These are phyloP conservation scores for Numida meleagris DNA, from an alignment of 2,113 vertebrate genomes.

Conservation along the genomic window DNA sequence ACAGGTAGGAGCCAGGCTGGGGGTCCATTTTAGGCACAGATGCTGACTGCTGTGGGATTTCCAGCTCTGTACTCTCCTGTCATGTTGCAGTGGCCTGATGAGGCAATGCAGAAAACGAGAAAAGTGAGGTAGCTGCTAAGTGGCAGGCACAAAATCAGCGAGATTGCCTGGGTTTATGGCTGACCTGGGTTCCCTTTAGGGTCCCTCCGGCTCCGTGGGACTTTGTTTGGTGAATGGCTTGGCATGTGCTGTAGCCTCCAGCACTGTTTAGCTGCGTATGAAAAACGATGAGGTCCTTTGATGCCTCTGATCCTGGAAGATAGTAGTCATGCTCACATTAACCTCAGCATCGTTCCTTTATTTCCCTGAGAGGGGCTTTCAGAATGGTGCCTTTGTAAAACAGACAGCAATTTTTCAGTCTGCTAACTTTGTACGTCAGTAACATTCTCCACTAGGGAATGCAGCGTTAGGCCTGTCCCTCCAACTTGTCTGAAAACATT, in stretches of 20 bases:
- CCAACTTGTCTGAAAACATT: conserved; percentile 41
- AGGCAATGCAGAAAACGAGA: background rate
- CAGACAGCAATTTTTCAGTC: conserved; percentile 56
- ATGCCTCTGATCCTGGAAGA: conserved; percentile 16
- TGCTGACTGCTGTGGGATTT: background rate
- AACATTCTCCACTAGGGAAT: conserved; percentile 6
- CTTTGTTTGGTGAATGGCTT: background rate
- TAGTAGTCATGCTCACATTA: conserved; percentile 18
- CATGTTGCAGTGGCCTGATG: background rate
- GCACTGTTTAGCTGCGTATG: background rate
- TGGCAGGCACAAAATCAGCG: background rate
- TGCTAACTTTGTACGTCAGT: conserved; percentile 5
- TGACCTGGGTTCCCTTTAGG: background rate
- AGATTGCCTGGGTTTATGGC: background rate
- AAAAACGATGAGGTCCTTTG: background rate
- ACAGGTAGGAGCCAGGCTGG: background rate
- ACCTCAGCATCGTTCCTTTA: conserved; percentile 21
- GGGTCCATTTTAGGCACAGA: background rate
- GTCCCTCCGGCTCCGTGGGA: background rate
- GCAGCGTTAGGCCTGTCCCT: background rate
- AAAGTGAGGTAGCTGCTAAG: background rate
- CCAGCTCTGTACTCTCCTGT: background rate
- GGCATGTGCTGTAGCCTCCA: background rate
- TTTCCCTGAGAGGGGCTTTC: conserved; percentile 9
- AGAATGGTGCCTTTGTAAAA: conserved; percentile 22